Conservation (phyloP, 2,888 invertebrate genomes). For the Pediacus dermestoides region DNA sequence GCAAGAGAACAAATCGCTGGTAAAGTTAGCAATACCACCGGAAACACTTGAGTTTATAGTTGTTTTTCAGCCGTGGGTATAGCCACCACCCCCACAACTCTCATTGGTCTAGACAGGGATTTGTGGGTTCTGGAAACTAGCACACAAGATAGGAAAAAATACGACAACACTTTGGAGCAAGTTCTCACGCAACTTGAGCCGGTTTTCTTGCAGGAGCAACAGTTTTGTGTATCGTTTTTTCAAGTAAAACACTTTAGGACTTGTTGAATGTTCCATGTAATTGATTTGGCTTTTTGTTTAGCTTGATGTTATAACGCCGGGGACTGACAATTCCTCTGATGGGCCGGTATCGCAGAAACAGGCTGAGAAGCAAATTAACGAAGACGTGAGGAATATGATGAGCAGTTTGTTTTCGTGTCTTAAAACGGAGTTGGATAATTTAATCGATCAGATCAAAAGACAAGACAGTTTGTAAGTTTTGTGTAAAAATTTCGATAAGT, state of each 20-base stretch:
- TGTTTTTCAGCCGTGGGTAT: constrained; percentile 27
- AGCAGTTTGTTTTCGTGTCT: constrained; percentile 82
- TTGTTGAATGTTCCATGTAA: constrained; percentile 42
- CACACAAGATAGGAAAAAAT: constrained; percentile 56
- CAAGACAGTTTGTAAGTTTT: constrained; percentile 82
- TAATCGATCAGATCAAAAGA: constrained; percentile 82
- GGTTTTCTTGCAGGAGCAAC: constrained; percentile 90
- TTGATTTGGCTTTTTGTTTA: constrained; percentile 64
- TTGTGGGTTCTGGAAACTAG: constrained; percentile 63
- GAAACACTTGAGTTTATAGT: neutral
- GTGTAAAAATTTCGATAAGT: neutral
- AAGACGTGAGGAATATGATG: constrained; percentile 84
- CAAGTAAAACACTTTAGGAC: constrained; percentile 49
- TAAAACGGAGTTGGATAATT: constrained; percentile 80
- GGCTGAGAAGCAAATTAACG: constrained; percentile 68
- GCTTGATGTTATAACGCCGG: constrained; percentile 54
- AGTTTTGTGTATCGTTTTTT: constrained; percentile 91
- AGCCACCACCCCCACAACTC: constrained; percentile 42
- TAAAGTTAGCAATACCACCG: constrained; percentile 17
- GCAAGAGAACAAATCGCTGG: constrained; percentile 57
- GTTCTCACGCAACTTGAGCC: constrained; percentile 86
- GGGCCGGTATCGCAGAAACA: constrained; percentile 52
- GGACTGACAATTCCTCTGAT: constrained; percentile 50
- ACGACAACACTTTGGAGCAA: constrained; percentile 73
- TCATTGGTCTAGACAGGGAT: constrained; percentile 62